Evolutionary conservation across 2,797 vertebrate genomes (phyloP).

Genomic region (Poeciliopsis paucimaculata): DNA sequence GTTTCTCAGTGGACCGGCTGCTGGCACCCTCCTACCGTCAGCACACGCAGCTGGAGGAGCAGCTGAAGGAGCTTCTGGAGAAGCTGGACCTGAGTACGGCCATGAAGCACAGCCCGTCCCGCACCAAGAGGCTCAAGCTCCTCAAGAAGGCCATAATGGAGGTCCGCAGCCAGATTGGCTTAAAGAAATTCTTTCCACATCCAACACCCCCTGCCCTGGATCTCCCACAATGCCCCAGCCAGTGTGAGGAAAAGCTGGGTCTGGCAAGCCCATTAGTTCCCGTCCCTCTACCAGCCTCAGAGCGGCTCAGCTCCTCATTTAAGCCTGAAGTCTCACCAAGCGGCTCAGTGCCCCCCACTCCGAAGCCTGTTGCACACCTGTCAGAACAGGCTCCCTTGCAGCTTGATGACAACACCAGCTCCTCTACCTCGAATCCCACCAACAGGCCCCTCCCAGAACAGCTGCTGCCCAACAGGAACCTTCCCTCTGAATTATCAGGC

Average conservation of each 20-base stretch:
- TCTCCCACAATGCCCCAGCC: conserved; percentile 57
- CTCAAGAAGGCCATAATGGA: conserved; percentile 91
- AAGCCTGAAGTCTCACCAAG: conserved; percentile 82
- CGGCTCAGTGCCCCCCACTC: conserved; percentile 86
- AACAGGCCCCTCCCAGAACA: conserved; percentile 86
- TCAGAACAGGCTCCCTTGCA: conserved; percentile 86
- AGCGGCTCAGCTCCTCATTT: conserved; percentile 88
- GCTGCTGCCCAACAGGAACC: conserved; percentile 81
- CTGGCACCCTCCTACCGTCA: conserved; percentile 88
- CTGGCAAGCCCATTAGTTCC: conserved; percentile 43
- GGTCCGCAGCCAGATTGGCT: conserved; percentile 89
- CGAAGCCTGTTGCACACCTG: conserved; percentile 85
- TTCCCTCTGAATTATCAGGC: conserved; percentile 82
- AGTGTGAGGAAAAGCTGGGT: conserved; percentile 75
- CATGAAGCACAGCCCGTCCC: conserved; percentile 95
- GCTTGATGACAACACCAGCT: conserved; percentile 83
- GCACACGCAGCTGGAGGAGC: conserved; percentile 88
- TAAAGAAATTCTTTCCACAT: conserved; percentile 77
- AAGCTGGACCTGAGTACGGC: conserved; percentile 92
- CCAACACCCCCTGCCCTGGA: conserved; percentile 19
- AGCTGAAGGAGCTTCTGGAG: conserved; percentile 92
- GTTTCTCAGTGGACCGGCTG: conserved; percentile 89
- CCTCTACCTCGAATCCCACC: conserved; percentile 85
- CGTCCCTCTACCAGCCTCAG: conserved; percentile 84
- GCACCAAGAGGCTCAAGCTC: conserved; percentile 94